Evolutionary conservation across 2,113 vertebrate species (phyloP), one percentile per base, ranked within the genome.

Genomic region (Ciconia stormi): DNA sequence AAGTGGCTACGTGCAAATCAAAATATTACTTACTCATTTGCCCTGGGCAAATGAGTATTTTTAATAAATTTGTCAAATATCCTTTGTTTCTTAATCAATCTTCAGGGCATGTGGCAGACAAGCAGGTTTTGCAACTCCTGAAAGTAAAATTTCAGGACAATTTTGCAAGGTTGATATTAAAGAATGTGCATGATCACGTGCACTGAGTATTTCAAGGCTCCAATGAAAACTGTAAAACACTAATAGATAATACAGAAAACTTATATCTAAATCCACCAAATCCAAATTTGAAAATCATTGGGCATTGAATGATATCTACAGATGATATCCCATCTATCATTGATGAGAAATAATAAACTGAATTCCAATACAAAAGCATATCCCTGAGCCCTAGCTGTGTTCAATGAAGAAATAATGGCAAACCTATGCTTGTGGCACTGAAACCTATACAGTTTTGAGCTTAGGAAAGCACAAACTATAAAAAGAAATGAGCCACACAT

Each of bases 51-150:
- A 82, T 74, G 78, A 78, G 79, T 84, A 56, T 81, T 91, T 90
- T 89, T 94, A 47, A 93, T 85, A 93, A 92, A 87, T 44, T 92
- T 95, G 70, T 82, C 82, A 95, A 77, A 50, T 44, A 80, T 9
- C 52, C 40, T 93, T 87, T 73, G 44, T 93, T 95, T 95, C 67
- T 92, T 85, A 83, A 84, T 86, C 87, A 82, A 8, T 87, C 52
- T 85, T 82, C 69, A 89, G 29, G 16, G 52, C n/a, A 86, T 9
- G 6, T 53, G 42, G 29, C 22, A 67, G 70, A 78, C 58, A 87
- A 90, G 70, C 30, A 90, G 49, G 12, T 72, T 94, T 71, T 82
- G 16, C 16, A 7, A 58, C 49, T 82, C 56, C 16, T 88, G 40
- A 61, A 90, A 90, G 49, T 40, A 83, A 86, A 72, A 65, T 61